Evolutionary conservation across 1,140 invertebrate genomes (phyloP), one percentile per base, ranked within the genome.

Genomic region (Papilio xuthus): DNA sequence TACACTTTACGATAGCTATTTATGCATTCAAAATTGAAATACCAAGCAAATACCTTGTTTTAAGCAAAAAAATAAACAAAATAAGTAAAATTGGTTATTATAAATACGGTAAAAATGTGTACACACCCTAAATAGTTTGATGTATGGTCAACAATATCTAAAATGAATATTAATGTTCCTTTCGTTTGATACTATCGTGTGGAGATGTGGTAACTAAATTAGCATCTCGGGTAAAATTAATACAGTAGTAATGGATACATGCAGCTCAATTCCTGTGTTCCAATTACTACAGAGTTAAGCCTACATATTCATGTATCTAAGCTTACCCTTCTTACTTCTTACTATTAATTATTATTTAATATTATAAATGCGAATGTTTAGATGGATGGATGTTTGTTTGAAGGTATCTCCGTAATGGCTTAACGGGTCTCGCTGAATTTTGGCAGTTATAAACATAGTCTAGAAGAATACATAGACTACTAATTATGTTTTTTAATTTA

Each of bases 161-260:
- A 0, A 56, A 56, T 20, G 18, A 3, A 44, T 56, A 20, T 20
- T 56, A 56, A 20, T 20, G 8, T 56, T 56, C 53, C 53, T 63
- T 63, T 28, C 12, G 20, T 63, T 63, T 63, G 60, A 28, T 28
- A 63, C 10, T 12, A 18, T 63, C 28, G 60, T 63, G 12, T 12
- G n/a, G 60, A 28, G 23, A 63, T 28, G 60, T 63, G 60, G 60
- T 63, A 63, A 63, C 60, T 63, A 63, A 63, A 63, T 63, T 63
- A 63, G 60, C 60, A 63, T 28, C 60, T 32, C 60, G 60, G 23
- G 60, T 63, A 63, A 28, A 12, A 63, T 63, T 63, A 63, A 63
- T 32, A 32, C 32, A 32, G 6, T 63, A 63, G 28, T 63, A 63
- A 63, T 63, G 23, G 60, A 28, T 63, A 63, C 60, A 26, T 63